A percentile compares a stretch with the other conserved stretches of the same genome.
phyloP scores from a whole-genome alignment of 1,140 invertebrate species.

The Zaprionus inermis region DNA sequence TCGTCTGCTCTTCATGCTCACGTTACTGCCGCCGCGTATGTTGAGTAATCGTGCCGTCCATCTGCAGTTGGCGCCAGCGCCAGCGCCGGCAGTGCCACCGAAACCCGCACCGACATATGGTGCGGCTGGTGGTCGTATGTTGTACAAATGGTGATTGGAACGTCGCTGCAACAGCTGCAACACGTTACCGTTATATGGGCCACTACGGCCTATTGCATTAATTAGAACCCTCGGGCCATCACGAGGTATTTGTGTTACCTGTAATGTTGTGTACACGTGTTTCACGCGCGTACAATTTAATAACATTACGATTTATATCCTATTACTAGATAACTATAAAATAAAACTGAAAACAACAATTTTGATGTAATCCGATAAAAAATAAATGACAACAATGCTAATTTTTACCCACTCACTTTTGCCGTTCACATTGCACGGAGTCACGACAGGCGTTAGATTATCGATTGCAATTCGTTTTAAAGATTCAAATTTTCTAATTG shows the following conservation, averaged over 20 bases:
- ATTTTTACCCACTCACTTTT: conserved; percentile 2
- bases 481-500: background rate
- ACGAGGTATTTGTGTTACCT: conserved; percentile 47
- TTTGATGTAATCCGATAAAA: conserved; percentile 23
- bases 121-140: conserved; percentile 10
- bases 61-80: background rate
- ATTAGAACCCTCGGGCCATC: conserved; percentile 17
- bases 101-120: background rate
- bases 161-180: conserved; percentile 16
- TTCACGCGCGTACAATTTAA: conserved; percentile 60
- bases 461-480: background rate
- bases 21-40: background rate
- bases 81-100: background rate
- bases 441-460: background rate
- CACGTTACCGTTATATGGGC: conserved; percentile 16
- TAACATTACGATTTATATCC: conserved; percentile 55
- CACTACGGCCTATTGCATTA: conserved; percentile 12
- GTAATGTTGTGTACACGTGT: conserved; percentile 51
- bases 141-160: conserved; percentile 13
- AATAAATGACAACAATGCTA: conserved; percentile 16
- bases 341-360: conserved; percentile 24
- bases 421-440: background rate
- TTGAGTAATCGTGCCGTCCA: background rate
- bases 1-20: background rate
- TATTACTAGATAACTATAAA: conserved; percentile 27